Evolutionary conservation across 2,888 invertebrate species (phyloP).

Genomic region (Agrochola lota): DNA sequence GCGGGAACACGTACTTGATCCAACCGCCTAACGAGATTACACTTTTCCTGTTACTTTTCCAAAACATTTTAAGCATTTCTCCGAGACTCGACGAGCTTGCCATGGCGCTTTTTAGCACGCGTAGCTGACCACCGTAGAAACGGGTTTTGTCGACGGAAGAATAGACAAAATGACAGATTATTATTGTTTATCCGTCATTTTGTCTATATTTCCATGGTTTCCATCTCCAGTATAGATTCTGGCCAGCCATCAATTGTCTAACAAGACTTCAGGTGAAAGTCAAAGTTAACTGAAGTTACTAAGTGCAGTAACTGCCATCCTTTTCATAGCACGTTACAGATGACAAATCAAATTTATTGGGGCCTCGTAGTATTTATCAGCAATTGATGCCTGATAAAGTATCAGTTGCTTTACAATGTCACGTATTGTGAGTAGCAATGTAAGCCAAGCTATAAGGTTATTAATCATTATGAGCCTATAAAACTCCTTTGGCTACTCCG

Average conservation of each 20-base stretch:
- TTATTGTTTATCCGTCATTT: no score
- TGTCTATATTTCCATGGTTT: neutral
- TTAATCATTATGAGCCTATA: neutral
- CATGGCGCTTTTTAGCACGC: neutral
- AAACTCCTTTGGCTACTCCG: neutral
- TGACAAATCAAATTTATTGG: constrained; percentile 9
- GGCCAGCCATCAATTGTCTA: neutral
- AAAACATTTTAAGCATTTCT: neutral
- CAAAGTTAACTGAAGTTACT: neutral
- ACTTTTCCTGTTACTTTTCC: neutral
- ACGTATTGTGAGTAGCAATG: constrained; percentile 29
- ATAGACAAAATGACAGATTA: no score
- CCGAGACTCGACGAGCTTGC: neutral
- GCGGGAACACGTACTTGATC: neutral
- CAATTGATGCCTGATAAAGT: constrained; percentile 13
- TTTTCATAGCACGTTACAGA: neutral
- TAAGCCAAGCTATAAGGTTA: neutral
- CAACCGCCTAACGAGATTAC: neutral
- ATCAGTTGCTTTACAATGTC: constrained; percentile 38
- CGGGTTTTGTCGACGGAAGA: no score
- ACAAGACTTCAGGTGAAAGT: neutral
- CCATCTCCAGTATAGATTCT: neutral
- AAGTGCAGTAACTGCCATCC: neutral
- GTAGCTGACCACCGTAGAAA: no score
- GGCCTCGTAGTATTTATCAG: constrained; percentile 11